Evolutionary conservation across 2,888 invertebrate genomes (phyloP), one percentile per base, ranked within the genome.

Genomic region (Tyria jacobaeae): DNA sequence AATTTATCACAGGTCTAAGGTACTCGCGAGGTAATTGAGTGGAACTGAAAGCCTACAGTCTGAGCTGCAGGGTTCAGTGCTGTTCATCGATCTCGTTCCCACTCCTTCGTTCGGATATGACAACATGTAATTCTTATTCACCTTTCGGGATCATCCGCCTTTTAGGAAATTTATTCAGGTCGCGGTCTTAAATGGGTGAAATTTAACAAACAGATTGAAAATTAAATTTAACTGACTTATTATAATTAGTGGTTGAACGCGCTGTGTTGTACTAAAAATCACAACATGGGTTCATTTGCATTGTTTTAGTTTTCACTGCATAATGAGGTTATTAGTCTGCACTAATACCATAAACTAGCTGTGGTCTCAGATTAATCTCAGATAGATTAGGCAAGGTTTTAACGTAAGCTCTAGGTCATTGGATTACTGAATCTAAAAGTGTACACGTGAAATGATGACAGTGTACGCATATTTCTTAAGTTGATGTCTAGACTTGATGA

Each of bases 1-100:
- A 88, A 88, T 89, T 89, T 89, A 88, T 89, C 88, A 87, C 88
- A 84, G 83, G 82, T 84, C 80, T 87, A 80, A 83, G 85, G 82
- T 82, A 84, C 84, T 87, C 79, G 73, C 75, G 64, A 70, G 76
- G 85, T 88, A 88, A 88, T 88, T 87, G 85, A 85, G 84, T 84
- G 82, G 79, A 87, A 88, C 85, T 78, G 80, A 76, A 76, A 83
- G 78, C 79, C 70, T 79, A 76, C 73, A 79, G 78, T 78, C 84
- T 79, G 71, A 76, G 76, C 70, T 75, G 78, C 77, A 76, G 70
- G 66, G 53, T 64, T 75, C 66, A 66, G 68, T 57, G 62, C 61
- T 67, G 64, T 60, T 66, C 64, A 68, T 73, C 63, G 70, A 73
- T 70, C 25, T 48, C 25, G 15, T 15, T 24, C 12, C 10, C 21